Evolutionary conservation across 2,888 invertebrate species (phyloP).

Genomic region (Lithophane ornitopus): DNA sequence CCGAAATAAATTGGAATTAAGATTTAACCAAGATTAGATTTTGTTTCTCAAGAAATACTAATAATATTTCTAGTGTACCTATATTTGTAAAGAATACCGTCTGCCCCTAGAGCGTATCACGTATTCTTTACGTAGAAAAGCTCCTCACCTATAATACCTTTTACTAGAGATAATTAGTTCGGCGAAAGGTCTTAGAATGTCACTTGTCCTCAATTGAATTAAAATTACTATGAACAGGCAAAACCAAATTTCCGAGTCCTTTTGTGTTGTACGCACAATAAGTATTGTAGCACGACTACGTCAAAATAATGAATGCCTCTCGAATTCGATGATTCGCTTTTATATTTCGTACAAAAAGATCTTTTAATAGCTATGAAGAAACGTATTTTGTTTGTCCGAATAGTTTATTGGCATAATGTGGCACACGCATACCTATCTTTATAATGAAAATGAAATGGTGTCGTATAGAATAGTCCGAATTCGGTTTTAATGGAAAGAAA

Average conservation of each 20-base stretch:
- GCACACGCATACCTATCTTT: neutral
- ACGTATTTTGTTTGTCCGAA: conserved; percentile 1
- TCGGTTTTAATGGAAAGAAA: too few species aligned
- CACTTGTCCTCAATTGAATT: conserved; percentile 46
- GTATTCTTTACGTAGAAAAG: neutral
- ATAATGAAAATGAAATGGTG: too few species aligned
- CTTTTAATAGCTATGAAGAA: conserved; percentile 14
- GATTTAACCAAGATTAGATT: neutral
- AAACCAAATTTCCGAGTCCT: conserved; percentile 53
- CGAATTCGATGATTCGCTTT: conserved; percentile 54
- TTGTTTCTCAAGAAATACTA: conserved; percentile 6
- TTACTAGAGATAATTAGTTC: conserved; percentile 41
- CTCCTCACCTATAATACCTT: neutral
- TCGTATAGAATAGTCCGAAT: too few species aligned
- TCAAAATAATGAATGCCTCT: conserved; percentile 58
- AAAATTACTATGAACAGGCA: conserved; percentile 48
- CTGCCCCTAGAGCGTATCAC: neutral
- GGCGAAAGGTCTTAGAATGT: conserved; percentile 30
- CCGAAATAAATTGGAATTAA: neutral
- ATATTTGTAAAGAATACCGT: neutral
- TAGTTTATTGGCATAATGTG: conserved; percentile 19
- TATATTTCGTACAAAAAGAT: conserved; percentile 26
- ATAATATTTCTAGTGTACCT: neutral
- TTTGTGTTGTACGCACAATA: conserved; percentile 59
- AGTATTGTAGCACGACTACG: conserved; percentile 52